Evolutionary conservation across 2,113 vertebrate genomes (phyloP), one percentile per base, ranked within the genome.

Genomic region (Thinocorus orbignyianus): DNA sequence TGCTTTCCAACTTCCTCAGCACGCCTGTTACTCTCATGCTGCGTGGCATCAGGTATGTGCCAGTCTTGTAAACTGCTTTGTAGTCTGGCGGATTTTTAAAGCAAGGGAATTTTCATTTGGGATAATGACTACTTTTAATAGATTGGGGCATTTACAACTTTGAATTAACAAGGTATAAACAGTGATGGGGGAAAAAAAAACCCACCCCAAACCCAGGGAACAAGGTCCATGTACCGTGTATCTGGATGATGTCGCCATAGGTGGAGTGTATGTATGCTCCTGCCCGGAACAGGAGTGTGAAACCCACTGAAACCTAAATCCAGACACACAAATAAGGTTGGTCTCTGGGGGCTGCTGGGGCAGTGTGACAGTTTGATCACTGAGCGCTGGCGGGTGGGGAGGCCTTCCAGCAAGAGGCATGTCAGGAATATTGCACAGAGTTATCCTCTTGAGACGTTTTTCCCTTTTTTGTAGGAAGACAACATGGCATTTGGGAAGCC

Each of bases 401-500:
- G 49, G 17, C 49, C 80, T 74, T 61, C 57, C 76, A 68, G 79
- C 70, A 11, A 31, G 18, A 52, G 17, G 62, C 44, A 2, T 18
- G 42, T 23, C 55, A 20, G 35, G 39, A 23, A 2, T 6, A 2
- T 33, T 23, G 76, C 11, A 1, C 2, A 1, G 39, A 39, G 7
- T 77, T 68, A 2, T n/a, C 52, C 51, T 74, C 72, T 55, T 92
- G 69, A 97, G 51, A 69, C 14, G 0, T 7, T 35, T 80, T 26
- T 74, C 89, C 90, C 42, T 44, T 87, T 74, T 83, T 64, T 70
- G 1, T 95, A 99, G 99, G 99, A 99, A 95, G 99, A 99, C 98
- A 99, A 99, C 97, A 99, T 99, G 99, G 99, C 99, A 8, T 99
- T 99, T 97, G 99, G 99, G 81, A 99, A 98, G 80, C 99, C 99